phyloP scores from a whole-genome alignment of 2,797 vertebrate genomes.

The Meriones psammophilus region DNA sequence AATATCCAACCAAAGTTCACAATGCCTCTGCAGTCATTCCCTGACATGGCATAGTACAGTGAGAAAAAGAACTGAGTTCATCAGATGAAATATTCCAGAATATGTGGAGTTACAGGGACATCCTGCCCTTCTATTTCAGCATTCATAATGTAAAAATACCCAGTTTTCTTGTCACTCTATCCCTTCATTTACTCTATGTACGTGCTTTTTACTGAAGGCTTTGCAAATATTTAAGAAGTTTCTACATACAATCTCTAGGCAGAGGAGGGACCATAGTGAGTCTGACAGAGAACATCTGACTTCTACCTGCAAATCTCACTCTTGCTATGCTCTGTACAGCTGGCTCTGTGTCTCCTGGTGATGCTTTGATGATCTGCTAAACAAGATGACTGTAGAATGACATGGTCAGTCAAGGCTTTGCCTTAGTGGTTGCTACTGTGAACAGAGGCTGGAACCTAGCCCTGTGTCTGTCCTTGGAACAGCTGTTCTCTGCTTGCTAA shows the following conservation, averaged over 20 bases:
- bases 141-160: background rate
- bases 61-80: too few relatives aligned
- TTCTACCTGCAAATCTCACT: background rate
- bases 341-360: background rate
- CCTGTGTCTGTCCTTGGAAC: too few relatives aligned
- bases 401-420: background rate
- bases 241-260: background rate
- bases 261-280: accelerated
- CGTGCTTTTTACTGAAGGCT: background rate
- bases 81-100: background rate
- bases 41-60: too few relatives aligned
- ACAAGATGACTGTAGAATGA: background rate
- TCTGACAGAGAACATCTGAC: background rate
- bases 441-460: background rate
- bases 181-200: background rate
- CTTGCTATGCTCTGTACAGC: too few relatives aligned
- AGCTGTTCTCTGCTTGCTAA: background rate
- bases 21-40: background rate
- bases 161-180: background rate
- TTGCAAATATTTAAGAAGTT: background rate
- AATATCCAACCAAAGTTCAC: background rate
- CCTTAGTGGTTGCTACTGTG: background rate
- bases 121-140: background rate
- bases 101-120: background rate
- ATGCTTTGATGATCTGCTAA: background rate